Evolutionary conservation across 2,113 vertebrate species (phyloP), one percentile per base, ranked within the genome.

Genomic region (Halcyon senegalensis): DNA sequence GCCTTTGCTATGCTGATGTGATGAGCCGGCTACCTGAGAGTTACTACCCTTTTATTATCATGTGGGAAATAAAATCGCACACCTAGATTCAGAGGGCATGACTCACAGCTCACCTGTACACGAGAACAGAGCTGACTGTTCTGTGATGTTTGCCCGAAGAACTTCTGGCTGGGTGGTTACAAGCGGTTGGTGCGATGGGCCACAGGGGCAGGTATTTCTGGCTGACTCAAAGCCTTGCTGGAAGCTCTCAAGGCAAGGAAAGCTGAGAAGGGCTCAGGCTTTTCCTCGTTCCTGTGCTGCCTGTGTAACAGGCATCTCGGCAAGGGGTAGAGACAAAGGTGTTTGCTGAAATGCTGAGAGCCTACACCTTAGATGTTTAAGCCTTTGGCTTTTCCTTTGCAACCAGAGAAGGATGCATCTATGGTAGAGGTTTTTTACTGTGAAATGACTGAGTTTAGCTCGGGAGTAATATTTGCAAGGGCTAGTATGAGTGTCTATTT

Each of bases 1-100:
- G 88, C 74, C 89, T 97, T 96, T 96, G 96, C 94, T 95, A 94
- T 95, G 94, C 86, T 96, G 92, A 94, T 97, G 90, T 27, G 90
- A 94, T 94, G 91, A 89, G 67, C 70, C 0, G 19, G 79, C 89
- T 84, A 93, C 81, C 53, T 96, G 81, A 95, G 84, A 2, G 1
- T 62, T 80, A 58, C 81, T 93, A 68, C 58, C 53, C 81, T 89
- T 91, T 93, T 94, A 94, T 87, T 94, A 91, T 94, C 91, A 94
- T 92, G 95, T 87, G 95, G 91, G 91, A 94, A 96, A 93, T 73
- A 91, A 93, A 96, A 87, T 83, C 2, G 8, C 94, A 89, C 58
- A 79, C 90, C 73, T 93, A 85, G 91, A 93, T 96, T 94, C 70
- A 87, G 80, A 91, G 89, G 80, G 66, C 60, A 30, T 96, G 92